phyloP scores from a whole-genome alignment of 2,888 invertebrate genomes.

The Clusia tigrina region DNA sequence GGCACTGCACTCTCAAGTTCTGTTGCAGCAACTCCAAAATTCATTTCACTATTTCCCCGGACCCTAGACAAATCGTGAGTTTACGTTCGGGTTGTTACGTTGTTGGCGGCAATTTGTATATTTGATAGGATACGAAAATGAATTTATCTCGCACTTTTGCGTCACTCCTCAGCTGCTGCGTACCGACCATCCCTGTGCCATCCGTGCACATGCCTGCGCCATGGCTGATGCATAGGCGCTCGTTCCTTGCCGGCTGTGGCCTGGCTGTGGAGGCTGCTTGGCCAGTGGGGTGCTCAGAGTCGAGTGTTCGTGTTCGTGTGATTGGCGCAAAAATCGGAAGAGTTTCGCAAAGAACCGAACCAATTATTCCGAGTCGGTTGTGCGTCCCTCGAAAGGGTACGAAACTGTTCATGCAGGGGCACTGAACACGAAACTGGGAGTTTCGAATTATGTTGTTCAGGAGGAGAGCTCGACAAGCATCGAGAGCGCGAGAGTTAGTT shows the following conservation, averaged over 20 bases:
- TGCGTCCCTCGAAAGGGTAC: too few relatives aligned
- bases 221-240: background rate
- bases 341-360: slow-evolving; percentile 23
- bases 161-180: slow-evolving; percentile 21
- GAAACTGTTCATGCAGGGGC: too few relatives aligned
- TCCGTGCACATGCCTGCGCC: background rate
- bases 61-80: slow-evolving; percentile 14
- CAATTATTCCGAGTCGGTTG: slow-evolving; percentile 21
- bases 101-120: slow-evolving; percentile 34
- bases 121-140: slow-evolving; percentile 54
- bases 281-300: background rate
- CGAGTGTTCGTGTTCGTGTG: slow-evolving; percentile 20
- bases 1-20: background rate
- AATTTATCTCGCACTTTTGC: slow-evolving; percentile 53
- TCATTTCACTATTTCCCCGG: slow-evolving; percentile 4
- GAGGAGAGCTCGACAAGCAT: too few relatives aligned
- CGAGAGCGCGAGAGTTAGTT: too few relatives aligned
- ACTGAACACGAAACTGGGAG: too few relatives aligned
- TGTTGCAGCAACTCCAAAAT: slow-evolving; percentile 4
- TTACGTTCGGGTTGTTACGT: slow-evolving; percentile 6
- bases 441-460: too few relatives aligned
- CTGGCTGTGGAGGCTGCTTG: background rate
- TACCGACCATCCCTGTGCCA: background rate
- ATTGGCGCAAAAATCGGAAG: slow-evolving; percentile 33
- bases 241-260: background rate